phyloP scores from a whole-genome alignment of 2,797 vertebrate species.

The Hippopotamyrus pictus region DNA sequence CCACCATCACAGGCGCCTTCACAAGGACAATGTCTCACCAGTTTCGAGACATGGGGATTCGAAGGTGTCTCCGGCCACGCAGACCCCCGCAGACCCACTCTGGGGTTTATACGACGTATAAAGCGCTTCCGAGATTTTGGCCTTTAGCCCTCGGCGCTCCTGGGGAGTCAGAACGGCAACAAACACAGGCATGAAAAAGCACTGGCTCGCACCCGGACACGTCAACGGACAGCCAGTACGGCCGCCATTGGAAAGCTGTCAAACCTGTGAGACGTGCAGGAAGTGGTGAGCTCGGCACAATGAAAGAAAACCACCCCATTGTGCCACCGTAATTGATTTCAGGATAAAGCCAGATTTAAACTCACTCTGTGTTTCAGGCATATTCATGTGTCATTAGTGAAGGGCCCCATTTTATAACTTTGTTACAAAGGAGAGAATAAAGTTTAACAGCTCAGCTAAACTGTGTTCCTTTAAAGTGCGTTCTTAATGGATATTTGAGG shows the following conservation, averaged over 20 bases:
- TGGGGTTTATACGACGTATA: neutral
- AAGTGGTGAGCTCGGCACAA: neutral
- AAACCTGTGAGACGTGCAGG: neutral
- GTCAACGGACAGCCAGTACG: neutral
- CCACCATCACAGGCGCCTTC: neutral
- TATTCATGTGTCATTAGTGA: neutral
- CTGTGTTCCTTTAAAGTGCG: slow-evolving; percentile 2
- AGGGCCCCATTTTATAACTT: slow-evolving; percentile 12
- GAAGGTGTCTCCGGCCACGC: neutral
- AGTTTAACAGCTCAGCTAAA: slow-evolving; percentile 17
- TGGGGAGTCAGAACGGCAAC: neutral
- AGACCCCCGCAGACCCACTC: neutral
- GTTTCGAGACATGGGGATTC: neutral
- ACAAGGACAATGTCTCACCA: neutral
- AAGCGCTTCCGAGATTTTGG: neutral
- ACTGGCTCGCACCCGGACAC: neutral
- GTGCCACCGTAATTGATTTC: neutral
- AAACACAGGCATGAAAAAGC: slow-evolving; percentile 1
- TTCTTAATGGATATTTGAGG: slow-evolving; percentile 11
- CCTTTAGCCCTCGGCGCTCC: neutral
- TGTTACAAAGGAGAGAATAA: slow-evolving; percentile 18
- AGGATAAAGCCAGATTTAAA: neutral
- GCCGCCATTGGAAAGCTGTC: neutral
- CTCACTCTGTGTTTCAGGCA: neutral
- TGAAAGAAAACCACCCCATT: neutral